Base-by-base conservation (phyloP, 2,797 vertebrate species). In the Oryzias dopingdopingensis region DNA sequence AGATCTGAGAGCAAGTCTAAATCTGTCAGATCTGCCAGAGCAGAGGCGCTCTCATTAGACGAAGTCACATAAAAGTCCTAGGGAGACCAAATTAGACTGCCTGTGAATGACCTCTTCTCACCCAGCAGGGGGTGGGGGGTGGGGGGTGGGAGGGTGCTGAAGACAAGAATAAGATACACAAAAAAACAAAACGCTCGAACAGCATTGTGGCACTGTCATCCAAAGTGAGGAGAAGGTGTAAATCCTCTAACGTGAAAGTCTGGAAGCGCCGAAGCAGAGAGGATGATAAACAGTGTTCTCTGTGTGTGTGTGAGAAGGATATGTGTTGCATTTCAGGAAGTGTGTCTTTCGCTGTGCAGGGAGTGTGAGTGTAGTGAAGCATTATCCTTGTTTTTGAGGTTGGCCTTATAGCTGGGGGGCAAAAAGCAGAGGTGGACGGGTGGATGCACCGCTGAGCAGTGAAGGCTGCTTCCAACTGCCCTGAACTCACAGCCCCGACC, bases 111-210 rank as follows among this genome's bases (percentile, higher is more conserved):
- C 80, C 77, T 74, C 64, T 62, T 49, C 23, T 62, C 20, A 55
- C 58, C 59, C 20, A 15, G 26, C 42, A 4, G 46, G 18, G 42
- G 20, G 20, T 22, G 20, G 20, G 20, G 26, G 7, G 6, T 4
- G 24, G 1, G 24, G 55, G 23, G 40, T n/a, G n/a, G n/a, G n/a
- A n/a, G 4, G 29, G 17, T 56, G 58, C 67, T 75, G 56, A 72
- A 74, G 83, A 75, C 65, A 67, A 65, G 72, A 75, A 74, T 78
- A 75, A 44, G 75, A 58, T 62, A 80, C 78, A 73, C 70, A 76
- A 83, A 72, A 82, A 80, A 77, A 76, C 70, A 77, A 84, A 85
- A 73, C 0, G 63, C 72, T 65, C 70, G 84, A 84, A 82, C 82
- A 87, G 82, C 50, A 48, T 70, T 80, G 76, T 74, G 87, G 83